Evolutionary conservation across 2,113 vertebrate species (phyloP), one percentile per base, ranked within the genome.

Genomic region (Oceanites oceanicus): DNA sequence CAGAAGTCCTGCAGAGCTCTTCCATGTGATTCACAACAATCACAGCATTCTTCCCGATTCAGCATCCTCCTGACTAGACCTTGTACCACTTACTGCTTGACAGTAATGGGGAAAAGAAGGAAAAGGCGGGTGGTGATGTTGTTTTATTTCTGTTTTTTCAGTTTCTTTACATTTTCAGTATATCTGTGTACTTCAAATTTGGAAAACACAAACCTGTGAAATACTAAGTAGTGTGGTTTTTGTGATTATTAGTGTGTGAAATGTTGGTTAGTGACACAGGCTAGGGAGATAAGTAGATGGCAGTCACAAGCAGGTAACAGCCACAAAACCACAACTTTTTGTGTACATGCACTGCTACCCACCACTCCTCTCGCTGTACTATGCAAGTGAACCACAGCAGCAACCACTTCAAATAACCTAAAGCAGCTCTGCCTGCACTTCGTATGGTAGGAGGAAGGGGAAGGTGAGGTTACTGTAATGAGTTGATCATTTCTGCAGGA

Each of bases 1-100:
- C 19, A 88, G 91, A 91, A 71, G 38, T 58, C 76, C 85, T 77
- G 45, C 50, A 86, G 72, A 67, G 73, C 18, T 70, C n/a, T 86
- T 92, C 20, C 40, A 81, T 52, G 9, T 49, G 38, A 75, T 50
- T 74, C 36, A 74, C 34, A 29, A 80, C 53, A 90, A 86, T 23
- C 86, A 76, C 15, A 34, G 67, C 52, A 86, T 88, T 94, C 61
- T 83, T 81, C 34, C 73, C 11, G 0, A 91, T 52, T 74, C 49
- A 77, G 29, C 68, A 83, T 55, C 67, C 13, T 34, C 62, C 86
- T 40, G 56, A 75, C 56, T 34, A 75, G 88, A 67, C 21, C 47
- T 52, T 58, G 47, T 26, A 79, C 49, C 40, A 55, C 53, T 85
- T 68, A n/a, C 61, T 73, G 44, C 45, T 86, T 77, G 45, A 49